Conservation (phyloP, 1,140 invertebrate species). For the Camponotus vicinus region DNA sequence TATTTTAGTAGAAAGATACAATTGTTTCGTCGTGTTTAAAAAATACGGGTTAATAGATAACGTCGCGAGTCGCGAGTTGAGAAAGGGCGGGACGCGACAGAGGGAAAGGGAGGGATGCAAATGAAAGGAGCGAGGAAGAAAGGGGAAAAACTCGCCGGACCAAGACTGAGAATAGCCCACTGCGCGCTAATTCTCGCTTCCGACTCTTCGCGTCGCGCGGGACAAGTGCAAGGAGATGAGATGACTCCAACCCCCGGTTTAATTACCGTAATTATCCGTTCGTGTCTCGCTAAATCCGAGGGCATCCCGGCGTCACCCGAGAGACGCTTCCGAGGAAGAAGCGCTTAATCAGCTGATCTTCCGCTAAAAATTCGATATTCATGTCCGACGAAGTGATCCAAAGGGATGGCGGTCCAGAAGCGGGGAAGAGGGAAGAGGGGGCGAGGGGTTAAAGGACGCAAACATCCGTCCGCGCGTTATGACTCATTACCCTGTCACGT, state of each 20-base stretch:
- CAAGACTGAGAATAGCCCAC: background rate
- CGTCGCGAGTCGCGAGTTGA: background rate
- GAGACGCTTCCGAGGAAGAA: background rate
- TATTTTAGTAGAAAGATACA: background rate
- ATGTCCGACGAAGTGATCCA: slow-evolving; percentile 24
- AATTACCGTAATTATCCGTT: slow-evolving; percentile 74
- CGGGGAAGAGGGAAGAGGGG: too few species aligned
- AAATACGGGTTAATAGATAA: slow-evolving; percentile 25
- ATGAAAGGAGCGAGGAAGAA: background rate
- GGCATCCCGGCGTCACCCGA: background rate
- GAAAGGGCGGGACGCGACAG: background rate
- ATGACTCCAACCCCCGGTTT: slow-evolving; percentile 69
- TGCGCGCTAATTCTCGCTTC: slow-evolving; percentile 5
- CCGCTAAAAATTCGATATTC: slow-evolving; percentile 51
- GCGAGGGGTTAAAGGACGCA: slow-evolving; percentile 1
- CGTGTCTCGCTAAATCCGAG: slow-evolving; percentile 57
- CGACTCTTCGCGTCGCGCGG: slow-evolving; percentile 32
- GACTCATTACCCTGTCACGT: slow-evolving; percentile 67
- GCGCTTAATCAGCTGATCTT: slow-evolving; percentile 25
- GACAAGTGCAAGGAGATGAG: slow-evolving; percentile 48
- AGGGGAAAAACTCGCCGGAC: background rate
- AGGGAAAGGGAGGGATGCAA: too few species aligned
- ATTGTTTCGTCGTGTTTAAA: background rate
- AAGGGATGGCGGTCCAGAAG: background rate
- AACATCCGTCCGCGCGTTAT: slow-evolving; percentile 60